Conservation (phyloP, 1,140 invertebrate species). For the Ylistrum balloti region DNA sequence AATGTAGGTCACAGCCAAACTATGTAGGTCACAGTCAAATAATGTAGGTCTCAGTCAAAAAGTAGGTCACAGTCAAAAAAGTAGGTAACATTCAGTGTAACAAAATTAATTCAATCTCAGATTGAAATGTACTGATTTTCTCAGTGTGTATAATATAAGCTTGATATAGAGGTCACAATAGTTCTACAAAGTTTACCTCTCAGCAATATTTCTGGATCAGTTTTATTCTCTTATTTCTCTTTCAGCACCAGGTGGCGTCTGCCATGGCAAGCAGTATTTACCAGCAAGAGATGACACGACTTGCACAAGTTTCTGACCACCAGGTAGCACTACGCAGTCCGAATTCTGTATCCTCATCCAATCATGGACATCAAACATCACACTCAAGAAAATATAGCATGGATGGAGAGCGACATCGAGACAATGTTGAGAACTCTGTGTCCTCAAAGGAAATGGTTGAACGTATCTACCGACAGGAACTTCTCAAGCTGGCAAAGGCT, state of each 20-base stretch:
- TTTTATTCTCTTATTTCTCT: slow-evolving; percentile 61
- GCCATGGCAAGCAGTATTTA: slow-evolving; percentile 80
- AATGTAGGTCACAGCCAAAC: slow-evolving; percentile 55
- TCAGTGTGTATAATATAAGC: no score
- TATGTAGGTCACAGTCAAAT: no score
- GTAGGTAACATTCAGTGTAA: no score
- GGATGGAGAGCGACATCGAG: slow-evolving; percentile 48
- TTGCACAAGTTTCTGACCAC: slow-evolving; percentile 48
- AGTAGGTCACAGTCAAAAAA: no score
- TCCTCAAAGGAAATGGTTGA: slow-evolving; percentile 96
- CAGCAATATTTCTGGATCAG: no score
- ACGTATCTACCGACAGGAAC: slow-evolving; percentile 97
- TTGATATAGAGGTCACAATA: no score
- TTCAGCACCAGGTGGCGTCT: slow-evolving; percentile 77
- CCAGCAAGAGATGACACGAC: slow-evolving; percentile 77
- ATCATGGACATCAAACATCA: background rate
- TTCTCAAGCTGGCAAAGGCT: slow-evolving; percentile 89
- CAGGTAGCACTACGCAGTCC: slow-evolving; percentile 53
- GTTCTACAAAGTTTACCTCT: no score
- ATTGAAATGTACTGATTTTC: no score
- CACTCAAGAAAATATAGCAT: slow-evolving; percentile 37
- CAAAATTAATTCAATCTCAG: no score
- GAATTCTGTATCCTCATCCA: slow-evolving; percentile 43
- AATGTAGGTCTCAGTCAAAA: no score
- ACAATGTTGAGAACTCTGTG: slow-evolving; percentile 59